Evolutionary conservation across 2,888 invertebrate species (phyloP).

Genomic region (Lochmaea capreae): DNA sequence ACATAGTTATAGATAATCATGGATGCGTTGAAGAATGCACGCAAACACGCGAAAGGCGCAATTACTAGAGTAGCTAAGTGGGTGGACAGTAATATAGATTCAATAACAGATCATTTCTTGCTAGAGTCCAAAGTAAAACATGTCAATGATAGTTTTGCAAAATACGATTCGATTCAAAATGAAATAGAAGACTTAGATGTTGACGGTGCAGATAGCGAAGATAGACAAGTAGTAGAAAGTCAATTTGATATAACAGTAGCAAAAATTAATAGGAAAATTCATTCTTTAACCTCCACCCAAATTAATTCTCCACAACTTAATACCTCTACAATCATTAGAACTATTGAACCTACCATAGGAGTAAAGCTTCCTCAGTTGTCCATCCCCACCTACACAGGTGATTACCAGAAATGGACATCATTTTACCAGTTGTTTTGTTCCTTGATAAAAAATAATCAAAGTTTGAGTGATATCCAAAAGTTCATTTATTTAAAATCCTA

Average conservation of each 20-base stretch:
- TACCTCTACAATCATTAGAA: constrained; percentile 11
- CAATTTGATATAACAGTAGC: constrained; percentile 5
- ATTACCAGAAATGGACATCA: constrained; percentile 22
- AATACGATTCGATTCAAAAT: constrained; percentile 9
- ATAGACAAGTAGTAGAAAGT: constrained; percentile 6
- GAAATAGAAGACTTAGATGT: constrained; percentile 19
- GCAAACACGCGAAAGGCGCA: constrained; percentile 3
- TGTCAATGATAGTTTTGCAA: not conserved
- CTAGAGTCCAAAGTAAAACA: constrained; percentile 10
- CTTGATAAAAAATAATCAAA: constrained; percentile 26
- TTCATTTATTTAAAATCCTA: constrained; percentile 31
- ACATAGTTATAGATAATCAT: constrained; percentile 11
- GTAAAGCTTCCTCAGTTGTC: constrained; percentile 14
- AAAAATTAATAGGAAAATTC: constrained; percentile 3
- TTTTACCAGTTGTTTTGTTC: constrained; percentile 24
- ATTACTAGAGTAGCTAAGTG: constrained; percentile 3
- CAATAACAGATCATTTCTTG: constrained; percentile 12
- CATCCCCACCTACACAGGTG: constrained; percentile 23
- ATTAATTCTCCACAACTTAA: not conserved
- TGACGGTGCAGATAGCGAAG: not conserved
- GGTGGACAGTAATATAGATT: constrained; percentile 17
- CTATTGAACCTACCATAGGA: constrained; percentile 6
- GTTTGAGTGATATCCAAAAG: constrained; percentile 17
- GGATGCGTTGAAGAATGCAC: constrained; percentile 9
- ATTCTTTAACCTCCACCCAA: not conserved